These are phyloP conservation scores for Theretra japonica DNA, from an alignment of 2,888 invertebrate genomes.

Conservation along the genomic window DNA sequence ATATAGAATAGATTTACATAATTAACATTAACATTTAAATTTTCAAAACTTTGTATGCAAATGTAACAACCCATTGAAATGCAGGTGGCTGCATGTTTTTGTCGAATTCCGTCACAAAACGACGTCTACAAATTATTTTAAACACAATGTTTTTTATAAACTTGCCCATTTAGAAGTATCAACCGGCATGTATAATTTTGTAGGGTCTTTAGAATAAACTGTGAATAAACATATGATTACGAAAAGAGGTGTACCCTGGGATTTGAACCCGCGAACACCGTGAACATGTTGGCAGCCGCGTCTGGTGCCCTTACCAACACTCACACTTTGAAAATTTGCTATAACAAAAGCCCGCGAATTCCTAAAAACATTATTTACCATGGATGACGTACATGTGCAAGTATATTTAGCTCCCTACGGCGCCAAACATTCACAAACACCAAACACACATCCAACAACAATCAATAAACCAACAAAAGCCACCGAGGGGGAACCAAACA, in stretches of 20 bases:
- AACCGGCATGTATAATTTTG: neutral
- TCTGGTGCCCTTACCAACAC: too few relatives aligned
- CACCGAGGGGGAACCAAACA: constrained; percentile 56
- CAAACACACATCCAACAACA: constrained; percentile 6
- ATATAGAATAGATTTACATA: constrained; percentile 76
- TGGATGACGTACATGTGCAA: too few relatives aligned
- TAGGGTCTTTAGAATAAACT: neutral
- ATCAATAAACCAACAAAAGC: constrained; percentile 33
- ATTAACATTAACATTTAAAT: constrained; percentile 65
- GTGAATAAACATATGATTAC: too few relatives aligned
- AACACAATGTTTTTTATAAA: constrained; percentile 11
- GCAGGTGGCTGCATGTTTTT: constrained; percentile 59
- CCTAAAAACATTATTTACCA: too few relatives aligned
- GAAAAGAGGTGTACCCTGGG: too few relatives aligned
- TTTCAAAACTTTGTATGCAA: constrained; percentile 78
- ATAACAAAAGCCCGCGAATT: too few relatives aligned
- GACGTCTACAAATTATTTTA: constrained; percentile 28
- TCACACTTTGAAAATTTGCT: too few relatives aligned
- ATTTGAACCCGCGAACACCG: too few relatives aligned
- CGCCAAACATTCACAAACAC: constrained; percentile 4
- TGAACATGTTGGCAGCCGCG: too few relatives aligned
- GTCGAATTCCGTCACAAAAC: constrained; percentile 30
- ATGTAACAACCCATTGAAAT: constrained; percentile 63
- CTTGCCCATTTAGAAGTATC: neutral
- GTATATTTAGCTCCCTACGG: neutral